Evolutionary conservation across 1,140 invertebrate species (phyloP).

Genomic region (Tigriopus japonicus): DNA sequence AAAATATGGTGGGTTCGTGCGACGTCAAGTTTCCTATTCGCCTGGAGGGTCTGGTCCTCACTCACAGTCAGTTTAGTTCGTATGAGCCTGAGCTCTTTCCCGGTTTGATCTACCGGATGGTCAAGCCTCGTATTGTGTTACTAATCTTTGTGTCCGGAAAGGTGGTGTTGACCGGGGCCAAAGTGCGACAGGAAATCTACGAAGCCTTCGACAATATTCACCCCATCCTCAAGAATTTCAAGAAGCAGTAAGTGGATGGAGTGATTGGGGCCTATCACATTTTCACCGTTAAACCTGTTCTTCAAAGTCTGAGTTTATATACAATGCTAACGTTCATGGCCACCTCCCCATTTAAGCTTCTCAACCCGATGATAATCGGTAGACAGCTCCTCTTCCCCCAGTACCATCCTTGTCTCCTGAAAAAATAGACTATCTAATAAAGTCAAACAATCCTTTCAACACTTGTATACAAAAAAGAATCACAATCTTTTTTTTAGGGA

Average conservation of each 20-base stretch:
- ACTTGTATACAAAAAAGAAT: no score
- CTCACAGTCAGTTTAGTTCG: slow-evolving; percentile 90
- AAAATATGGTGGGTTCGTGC: slow-evolving; percentile 99
- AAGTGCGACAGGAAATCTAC: slow-evolving; percentile 93
- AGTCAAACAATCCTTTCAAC: no score
- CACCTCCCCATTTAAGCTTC: no score
- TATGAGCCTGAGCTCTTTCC: slow-evolving; percentile 90
- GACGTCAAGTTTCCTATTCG: slow-evolving; percentile 98
- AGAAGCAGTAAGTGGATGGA: slow-evolving; percentile 48
- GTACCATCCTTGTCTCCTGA: no score
- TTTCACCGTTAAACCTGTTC: no score
- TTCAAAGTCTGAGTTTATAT: no score
- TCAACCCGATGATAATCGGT: no score
- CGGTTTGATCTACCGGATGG: slow-evolving; percentile 97
- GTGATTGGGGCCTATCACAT: no score
- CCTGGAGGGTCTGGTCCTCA: slow-evolving; percentile 85
- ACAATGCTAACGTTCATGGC: no score
- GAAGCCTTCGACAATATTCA: slow-evolving; percentile 99
- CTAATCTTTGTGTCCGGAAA: slow-evolving; percentile 99
- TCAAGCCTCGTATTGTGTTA: slow-evolving; percentile 93
- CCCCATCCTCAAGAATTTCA: slow-evolving; percentile 96
- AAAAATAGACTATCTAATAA: no score
- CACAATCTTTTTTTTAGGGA: no score
- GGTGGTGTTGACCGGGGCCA: slow-evolving; percentile 93
- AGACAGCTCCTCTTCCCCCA: no score